phyloP scores from a whole-genome alignment of 1,140 invertebrate genomes.

The Neodiprion lecontei region DNA sequence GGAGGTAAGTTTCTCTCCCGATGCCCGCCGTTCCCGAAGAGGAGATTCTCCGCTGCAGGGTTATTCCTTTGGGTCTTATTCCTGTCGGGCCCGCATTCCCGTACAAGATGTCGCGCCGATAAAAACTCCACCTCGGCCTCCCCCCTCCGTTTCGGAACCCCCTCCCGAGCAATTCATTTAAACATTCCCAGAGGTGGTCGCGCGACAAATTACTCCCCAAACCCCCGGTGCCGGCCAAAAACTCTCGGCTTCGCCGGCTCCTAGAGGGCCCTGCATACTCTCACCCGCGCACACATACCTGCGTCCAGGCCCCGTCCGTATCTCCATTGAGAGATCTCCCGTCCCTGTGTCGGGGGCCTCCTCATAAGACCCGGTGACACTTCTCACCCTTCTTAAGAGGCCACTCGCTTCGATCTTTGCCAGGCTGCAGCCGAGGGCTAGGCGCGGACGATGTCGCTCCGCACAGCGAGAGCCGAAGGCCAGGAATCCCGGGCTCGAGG shows the following conservation, averaged over 20 bases:
- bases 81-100: slow-evolving; percentile 58
- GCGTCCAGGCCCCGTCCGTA: slow-evolving; percentile 32
- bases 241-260: slow-evolving; percentile 32
- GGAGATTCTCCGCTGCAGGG: slow-evolving; percentile 9
- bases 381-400: slow-evolving; percentile 51
- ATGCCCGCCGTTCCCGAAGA: slow-evolving; percentile 26
- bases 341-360: slow-evolving; percentile 2
- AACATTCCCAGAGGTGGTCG: slow-evolving; percentile 64
- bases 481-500: not conserved
- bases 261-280: slow-evolving; percentile 23
- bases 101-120: slow-evolving; percentile 64
- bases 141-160: slow-evolving; percentile 4
- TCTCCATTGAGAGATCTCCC: slow-evolving; percentile 57
- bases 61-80: slow-evolving; percentile 45
- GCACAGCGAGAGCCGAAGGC: slow-evolving; percentile 12
- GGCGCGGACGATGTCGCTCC: not conserved
- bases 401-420: slow-evolving; percentile 29
- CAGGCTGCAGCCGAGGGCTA: not conserved
- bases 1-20: slow-evolving; percentile 52
- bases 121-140: slow-evolving; percentile 46
- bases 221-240: slow-evolving; percentile 47
- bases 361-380: slow-evolving; percentile 46
- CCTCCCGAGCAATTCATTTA: slow-evolving; percentile 60
- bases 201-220: slow-evolving; percentile 63
- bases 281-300: slow-evolving; percentile 12